phyloP scores from a whole-genome alignment of 2,113 vertebrate genomes.

The Rhegmatorhina hoffmannsi region DNA sequence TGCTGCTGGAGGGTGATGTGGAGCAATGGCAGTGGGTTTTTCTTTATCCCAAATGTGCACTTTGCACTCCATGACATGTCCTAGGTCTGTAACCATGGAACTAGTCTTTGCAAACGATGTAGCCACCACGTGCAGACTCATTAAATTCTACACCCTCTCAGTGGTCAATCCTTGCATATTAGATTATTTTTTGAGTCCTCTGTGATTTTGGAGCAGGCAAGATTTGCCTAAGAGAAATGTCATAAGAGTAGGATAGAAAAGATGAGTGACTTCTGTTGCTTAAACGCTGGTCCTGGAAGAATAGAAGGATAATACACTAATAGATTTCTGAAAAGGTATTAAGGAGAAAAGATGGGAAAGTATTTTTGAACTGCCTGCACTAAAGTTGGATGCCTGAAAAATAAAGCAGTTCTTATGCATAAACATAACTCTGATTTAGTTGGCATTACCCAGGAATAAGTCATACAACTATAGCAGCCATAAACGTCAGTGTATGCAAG shows the following conservation, averaged over 20 bases:
- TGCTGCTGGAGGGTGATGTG: neutral
- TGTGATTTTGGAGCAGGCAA: neutral
- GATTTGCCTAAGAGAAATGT: neutral
- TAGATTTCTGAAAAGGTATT: slow-evolving; percentile 27
- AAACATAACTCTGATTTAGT: neutral
- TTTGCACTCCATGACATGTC: neutral
- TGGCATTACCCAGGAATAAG: slow-evolving; percentile 8
- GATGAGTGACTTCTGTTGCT: neutral
- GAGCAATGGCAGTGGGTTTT: neutral
- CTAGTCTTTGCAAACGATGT: neutral
- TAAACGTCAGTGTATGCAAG: neutral
- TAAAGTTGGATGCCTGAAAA: slow-evolving; percentile 16
- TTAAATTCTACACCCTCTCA: neutral
- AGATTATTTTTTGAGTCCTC: neutral
- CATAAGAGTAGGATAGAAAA: neutral
- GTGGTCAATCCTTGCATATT: neutral
- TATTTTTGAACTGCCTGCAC: neutral
- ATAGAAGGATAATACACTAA: neutral
- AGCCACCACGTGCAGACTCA: neutral
- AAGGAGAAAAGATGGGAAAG: slow-evolving; percentile 17
- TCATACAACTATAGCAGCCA: neutral
- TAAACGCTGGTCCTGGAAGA: neutral
- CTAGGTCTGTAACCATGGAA: neutral
- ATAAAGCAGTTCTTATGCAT: slow-evolving; percentile 7
- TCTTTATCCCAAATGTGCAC: neutral